Base-by-base conservation (phyloP, 37 sponge, comb jelly and placozoan genomes). In the Ianthella basta region DNA sequence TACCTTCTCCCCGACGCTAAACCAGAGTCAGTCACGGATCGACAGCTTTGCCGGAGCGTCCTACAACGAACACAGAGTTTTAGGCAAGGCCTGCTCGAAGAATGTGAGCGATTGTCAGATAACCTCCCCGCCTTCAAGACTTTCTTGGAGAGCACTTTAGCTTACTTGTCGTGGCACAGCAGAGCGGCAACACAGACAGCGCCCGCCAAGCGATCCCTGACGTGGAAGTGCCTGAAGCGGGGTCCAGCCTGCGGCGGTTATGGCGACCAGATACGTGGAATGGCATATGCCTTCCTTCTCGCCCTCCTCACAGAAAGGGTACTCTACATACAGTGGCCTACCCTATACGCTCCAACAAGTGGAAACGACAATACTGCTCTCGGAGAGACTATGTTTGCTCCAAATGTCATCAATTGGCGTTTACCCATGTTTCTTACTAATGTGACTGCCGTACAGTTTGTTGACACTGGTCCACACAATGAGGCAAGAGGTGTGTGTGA, bases 261-360 rank as follows among this genome's bases (percentile, higher is more conserved):
- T 69, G 70, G 70, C 35, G 70, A 69, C 70, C 70, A 69, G 70
- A 69, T 30, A 10, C 70, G 70, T 30, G 70, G 70, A 33, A 69
- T 69, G 35, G 70, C 70, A 4, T 35, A 69, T 69, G 29, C 70
- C 34, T 30, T 69, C 29, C 34, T 69, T 35, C 29, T 69, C 35
- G 70, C 70, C 15, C 15, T 30, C 6, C 29, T 69, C 35, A 34
- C 70, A 24, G 70, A 30, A 30, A n/a, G 70, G 4, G 35, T 35
- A 1, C 34, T 69, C 6, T 30, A 18, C 70, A 69, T 69, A 4
- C 29, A 30, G 34, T 35, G 35, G 18, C 18, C 34, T 15, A 69
- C 33, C 70, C 35, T 69, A 30, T 69, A 32, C 35, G 27, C 18
- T 34, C 6, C 50, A 10, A 33, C 1, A 3, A 30, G 34, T 18